Evolutionary conservation across 1,140 invertebrate genomes (phyloP), one percentile per base, ranked within the genome.

Genomic region (Pemphigus obesinymphae): DNA sequence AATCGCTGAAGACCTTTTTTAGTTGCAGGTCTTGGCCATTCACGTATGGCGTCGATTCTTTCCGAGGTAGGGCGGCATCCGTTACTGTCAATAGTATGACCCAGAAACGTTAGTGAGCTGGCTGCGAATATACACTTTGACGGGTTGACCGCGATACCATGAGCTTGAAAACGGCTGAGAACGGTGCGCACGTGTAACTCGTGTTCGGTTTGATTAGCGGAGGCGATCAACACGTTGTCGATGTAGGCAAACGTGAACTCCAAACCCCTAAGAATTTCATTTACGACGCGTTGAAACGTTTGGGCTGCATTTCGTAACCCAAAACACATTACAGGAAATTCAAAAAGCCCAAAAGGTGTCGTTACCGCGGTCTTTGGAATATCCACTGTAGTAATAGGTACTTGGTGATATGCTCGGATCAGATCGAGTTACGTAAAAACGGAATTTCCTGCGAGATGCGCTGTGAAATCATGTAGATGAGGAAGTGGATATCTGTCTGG

Each of bases 401-500:
- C 20, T 6, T 50, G 20, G 5, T 50, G 20, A 0, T 50, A 50
- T 5, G 48, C 20, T 1, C 48, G 20, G 20, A 50, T 3, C 20
- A 50, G 20, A n/a, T 50, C 20, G 1, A 50, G 5, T 50, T 50
- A 20, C 0, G 48, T 50, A n/a, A 50, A 50, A 0, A 50, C 15
- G n/a, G 82, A 85, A 7, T 84, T 84, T 3, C 86, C 87, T 0
- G 82, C 29, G 1, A 90, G 82, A 7, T 66, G 82, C 48, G 86
- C 83, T 0, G 89, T 75, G 17, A 85, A 84, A 73, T 86, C 85
- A 0, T 82, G 83, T 6, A 86, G 84, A 29, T 86, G 83, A 3
- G 86, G 86, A 0, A 89, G 82, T 7, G 87, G 87, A 82, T 88
- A 89, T 1, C 84, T 58, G 82, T 89, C 88, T 0, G 48, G 31